These are phyloP conservation scores for Bradypus variegatus DNA, from an alignment of 2,797 vertebrate species.

Conservation along the genomic window DNA sequence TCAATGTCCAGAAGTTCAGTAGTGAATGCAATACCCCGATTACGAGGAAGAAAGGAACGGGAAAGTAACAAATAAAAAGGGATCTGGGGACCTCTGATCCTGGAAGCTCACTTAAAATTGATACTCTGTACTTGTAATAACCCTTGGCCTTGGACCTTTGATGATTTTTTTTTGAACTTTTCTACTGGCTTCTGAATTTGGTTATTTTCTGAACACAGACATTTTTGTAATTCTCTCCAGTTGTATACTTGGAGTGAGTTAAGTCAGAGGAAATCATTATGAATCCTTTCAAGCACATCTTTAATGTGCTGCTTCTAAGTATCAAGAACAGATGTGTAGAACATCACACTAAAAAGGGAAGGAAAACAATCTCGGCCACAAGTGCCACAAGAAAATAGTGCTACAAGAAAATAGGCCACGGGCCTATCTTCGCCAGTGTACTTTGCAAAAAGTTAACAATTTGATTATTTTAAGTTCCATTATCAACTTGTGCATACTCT, in stretches of 20 bases:
- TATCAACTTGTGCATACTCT: neutral
- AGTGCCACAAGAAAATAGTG: neutral
- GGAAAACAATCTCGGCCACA: neutral
- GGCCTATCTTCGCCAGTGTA: neutral
- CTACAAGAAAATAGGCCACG: neutral
- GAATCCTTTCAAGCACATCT: neutral
- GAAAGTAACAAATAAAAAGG: neutral
- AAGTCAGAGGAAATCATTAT: neutral
- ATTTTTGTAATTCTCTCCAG: constrained; percentile 16
- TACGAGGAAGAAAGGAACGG: neutral
- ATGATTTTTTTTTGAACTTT: neutral
- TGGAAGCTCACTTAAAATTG: neutral
- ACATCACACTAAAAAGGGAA: neutral
- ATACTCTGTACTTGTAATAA: neutral
- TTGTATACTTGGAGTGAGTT: neutral
- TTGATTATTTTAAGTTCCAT: neutral
- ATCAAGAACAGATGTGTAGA: neutral
- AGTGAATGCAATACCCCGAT: neutral
- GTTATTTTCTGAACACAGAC: neutral
- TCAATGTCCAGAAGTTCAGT: neutral
- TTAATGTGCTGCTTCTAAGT: neutral
- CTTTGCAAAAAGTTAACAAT: neutral
- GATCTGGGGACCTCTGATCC: neutral
- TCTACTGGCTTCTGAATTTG: neutral
- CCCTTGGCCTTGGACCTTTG: neutral